Percentiles rank a stretch among this genome's conserved stretches.
Evolutionary conservation across 2,888 invertebrate genomes (phyloP).

Genomic region (Orthosia gothica): DNA sequence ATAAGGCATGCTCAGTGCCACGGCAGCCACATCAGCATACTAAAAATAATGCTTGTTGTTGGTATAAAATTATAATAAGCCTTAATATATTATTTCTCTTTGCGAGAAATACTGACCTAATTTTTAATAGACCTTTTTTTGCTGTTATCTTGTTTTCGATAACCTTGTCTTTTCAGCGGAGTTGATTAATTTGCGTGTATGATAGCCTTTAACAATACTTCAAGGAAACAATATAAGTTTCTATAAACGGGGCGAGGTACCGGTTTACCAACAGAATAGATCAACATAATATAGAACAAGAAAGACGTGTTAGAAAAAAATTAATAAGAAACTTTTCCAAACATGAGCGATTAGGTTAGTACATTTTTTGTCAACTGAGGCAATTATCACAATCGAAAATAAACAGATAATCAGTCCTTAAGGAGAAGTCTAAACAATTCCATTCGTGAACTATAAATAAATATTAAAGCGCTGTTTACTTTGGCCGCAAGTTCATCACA

Average conservation of each 20-base stretch:
- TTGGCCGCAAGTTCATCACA: conserved; percentile 84
- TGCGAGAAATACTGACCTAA: conserved; percentile 44
- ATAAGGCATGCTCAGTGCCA: too few relatives aligned
- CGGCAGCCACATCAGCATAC: too few relatives aligned
- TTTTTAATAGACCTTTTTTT: conserved; percentile 36
- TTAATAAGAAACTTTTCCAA: not conserved
- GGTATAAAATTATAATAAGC: not conserved
- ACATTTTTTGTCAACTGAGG: not conserved
- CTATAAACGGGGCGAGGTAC: too few relatives aligned
- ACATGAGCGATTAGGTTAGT: not conserved
- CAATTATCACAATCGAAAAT: conserved; percentile 34
- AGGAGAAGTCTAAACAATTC: conserved; percentile 69
- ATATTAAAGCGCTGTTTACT: conserved; percentile 81
- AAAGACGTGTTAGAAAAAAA: not conserved
- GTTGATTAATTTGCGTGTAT: conserved; percentile 42
- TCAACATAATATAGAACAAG: not conserved
- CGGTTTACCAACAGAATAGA: not conserved
- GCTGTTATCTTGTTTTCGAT: conserved; percentile 47
- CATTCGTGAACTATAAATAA: conserved; percentile 69
- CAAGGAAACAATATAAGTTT: not conserved
- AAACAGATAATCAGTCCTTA: conserved; percentile 34
- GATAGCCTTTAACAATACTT: conserved; percentile 12
- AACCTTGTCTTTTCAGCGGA: conserved; percentile 39
- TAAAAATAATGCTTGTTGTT: not conserved
- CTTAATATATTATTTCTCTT: not conserved